Base-by-base conservation (phyloP, 2,113 vertebrate genomes). In the Myiagra hebetior region DNA sequence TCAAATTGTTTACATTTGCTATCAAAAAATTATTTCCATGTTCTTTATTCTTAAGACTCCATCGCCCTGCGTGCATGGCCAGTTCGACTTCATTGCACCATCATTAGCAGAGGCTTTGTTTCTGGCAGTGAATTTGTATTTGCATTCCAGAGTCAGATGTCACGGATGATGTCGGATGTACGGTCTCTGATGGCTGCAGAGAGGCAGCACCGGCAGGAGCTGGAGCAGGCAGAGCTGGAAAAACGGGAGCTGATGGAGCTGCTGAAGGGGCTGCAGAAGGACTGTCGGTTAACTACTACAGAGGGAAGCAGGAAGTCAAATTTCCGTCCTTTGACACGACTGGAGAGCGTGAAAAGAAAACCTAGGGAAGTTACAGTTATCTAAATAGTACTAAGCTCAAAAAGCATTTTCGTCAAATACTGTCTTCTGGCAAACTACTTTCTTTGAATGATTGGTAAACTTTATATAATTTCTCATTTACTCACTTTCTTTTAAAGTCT, bases 141-240 rank as follows among this genome's bases (percentile, higher is more conserved):
- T 91, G 78, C 42, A 14, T 88, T 77, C 63, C 97, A 99, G 99
- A 98, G 97, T 69, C 98, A 99, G 98, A 91, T 99, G 96, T 99
- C 98, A 5, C 96, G 98, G 13, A 90, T 99, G 96, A 98, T 98
- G 98, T 98, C 98, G 9, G 98, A 99, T n/a, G 97, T 99, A 6
- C 97, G 97, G 11, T 98, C 98, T 13, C 97, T 99, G 89, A 87
- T 98, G 90, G 98, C 98, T 63, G 98, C 98, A 2, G 99, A 99
- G 96, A 98, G 98, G 10, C 98, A 98, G 49, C 98, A 98, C 85
- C 98, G 98, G 1, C 98, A 99, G 41, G 98, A 99, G 88, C 94
- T 99, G 95, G 98, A 99, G 77, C 98, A 98, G 85, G 98, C 97
- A 5, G 98, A 99, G 96, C 96, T 98, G 77, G 98, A 99, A 70